These are phyloP conservation scores for Chloroclystis v-ata DNA, from an alignment of 2,888 invertebrate genomes.

Conservation along the genomic window DNA sequence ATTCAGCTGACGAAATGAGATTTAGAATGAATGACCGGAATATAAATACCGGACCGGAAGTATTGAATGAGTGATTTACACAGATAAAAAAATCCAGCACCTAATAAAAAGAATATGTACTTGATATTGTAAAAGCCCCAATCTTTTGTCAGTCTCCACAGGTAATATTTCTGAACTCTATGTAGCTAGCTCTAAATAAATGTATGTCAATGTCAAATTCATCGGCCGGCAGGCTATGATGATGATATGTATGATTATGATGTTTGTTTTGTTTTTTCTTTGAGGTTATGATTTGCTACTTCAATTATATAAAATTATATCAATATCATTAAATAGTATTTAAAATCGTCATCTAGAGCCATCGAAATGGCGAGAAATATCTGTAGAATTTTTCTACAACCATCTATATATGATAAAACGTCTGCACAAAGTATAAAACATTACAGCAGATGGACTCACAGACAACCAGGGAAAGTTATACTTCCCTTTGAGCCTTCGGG, in stretches of 20 bases:
- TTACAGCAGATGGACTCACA: constrained; percentile 72
- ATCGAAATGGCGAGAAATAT: constrained; percentile 41
- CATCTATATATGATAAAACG: constrained; percentile 30
- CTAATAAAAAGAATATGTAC: too few relatives aligned
- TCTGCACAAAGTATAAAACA: constrained; percentile 39
- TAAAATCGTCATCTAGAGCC: too few relatives aligned
- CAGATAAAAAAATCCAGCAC: not conserved
- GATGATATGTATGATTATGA: not conserved
- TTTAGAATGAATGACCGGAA: constrained; percentile 10
- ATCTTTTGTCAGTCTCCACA: too few relatives aligned
- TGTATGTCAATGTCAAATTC: too few relatives aligned
- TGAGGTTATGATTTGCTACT: too few relatives aligned
- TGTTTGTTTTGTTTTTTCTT: not conserved
- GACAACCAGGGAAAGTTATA: constrained; percentile 71
- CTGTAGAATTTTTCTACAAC: constrained; percentile 32
- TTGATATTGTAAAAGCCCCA: too few relatives aligned
- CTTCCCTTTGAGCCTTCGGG: constrained; percentile 62
- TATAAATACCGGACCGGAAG: constrained; percentile 3
- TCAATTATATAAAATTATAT: too few relatives aligned
- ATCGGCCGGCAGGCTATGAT: not conserved
- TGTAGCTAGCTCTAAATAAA: too few relatives aligned
- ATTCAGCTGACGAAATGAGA: constrained; percentile 51
- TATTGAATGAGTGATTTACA: not conserved
- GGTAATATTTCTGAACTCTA: too few relatives aligned
- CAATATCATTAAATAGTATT: too few relatives aligned